A percentile compares a stretch with the other conserved stretches of the same genome.
These are phyloP conservation scores for Diadophis punctatus DNA, from an alignment of 2,113 vertebrate species.

Conservation along the genomic window DNA sequence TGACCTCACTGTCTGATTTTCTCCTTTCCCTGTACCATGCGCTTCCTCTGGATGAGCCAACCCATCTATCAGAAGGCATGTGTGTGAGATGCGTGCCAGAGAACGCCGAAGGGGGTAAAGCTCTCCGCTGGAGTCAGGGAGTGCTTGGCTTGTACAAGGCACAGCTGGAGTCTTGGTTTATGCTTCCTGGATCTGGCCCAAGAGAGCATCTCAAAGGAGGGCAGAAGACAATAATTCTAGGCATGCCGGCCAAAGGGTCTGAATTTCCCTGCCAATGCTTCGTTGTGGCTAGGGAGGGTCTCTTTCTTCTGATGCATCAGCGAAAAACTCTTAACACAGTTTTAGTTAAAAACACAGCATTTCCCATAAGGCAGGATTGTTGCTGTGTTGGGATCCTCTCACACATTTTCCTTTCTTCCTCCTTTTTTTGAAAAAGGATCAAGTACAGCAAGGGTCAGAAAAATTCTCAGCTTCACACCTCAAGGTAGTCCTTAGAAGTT, in stretches of 20 bases:
- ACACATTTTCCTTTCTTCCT: neutral
- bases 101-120: neutral
- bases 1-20: neutral
- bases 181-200: neutral
- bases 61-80: neutral
- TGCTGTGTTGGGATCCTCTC: neutral
- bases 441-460: neutral
- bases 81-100: neutral
- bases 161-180: neutral
- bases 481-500: neutral
- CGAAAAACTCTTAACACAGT: neutral
- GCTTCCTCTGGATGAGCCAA: neutral
- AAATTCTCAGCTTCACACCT: neutral
- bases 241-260: neutral
- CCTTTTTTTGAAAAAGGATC: neutral
- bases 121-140: neutral
- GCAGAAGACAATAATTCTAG: neutral
- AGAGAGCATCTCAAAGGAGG: slow-evolving; percentile 2
- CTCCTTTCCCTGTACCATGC: neutral
- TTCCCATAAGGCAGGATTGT: neutral
- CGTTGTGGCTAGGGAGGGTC: neutral
- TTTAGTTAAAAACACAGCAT: neutral
- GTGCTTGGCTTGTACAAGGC: neutral
- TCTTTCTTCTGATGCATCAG: neutral
- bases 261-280: neutral